Evolutionary conservation across 2,113 vertebrate genomes (phyloP).

Genomic region (Zeus faber): DNA sequence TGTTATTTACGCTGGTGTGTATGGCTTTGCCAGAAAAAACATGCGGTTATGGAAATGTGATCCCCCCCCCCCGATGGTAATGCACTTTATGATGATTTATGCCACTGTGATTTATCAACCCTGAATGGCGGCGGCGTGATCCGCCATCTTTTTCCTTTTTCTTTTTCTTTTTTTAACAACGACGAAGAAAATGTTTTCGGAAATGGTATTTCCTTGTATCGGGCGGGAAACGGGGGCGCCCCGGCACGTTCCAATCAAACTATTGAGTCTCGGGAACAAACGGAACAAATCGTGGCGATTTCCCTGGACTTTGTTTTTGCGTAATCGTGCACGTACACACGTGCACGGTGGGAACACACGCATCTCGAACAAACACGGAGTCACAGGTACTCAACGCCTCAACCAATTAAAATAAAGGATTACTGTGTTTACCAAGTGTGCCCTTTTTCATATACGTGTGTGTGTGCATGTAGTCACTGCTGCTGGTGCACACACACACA

Average conservation of each 20-base stretch:
- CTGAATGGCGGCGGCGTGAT: too few relatives aligned
- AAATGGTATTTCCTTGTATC: constrained; percentile 20
- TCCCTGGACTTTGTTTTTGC: constrained; percentile 27
- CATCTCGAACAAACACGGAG: constrained; percentile 44
- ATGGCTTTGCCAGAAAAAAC: constrained; percentile 69
- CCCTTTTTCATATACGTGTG: too few relatives aligned
- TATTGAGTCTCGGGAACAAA: constrained; percentile 63
- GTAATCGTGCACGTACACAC: background rate
- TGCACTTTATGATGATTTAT: constrained; percentile 72
- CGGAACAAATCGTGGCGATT: constrained; percentile 59
- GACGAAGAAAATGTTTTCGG: constrained; percentile 17
- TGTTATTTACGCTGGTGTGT: constrained; percentile 69
- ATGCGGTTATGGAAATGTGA: constrained; percentile 64
- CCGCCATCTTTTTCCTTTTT: background rate
- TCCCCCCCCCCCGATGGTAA: constrained; percentile 60
- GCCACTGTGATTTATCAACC: constrained; percentile 37
- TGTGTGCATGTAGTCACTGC: constrained; percentile 27
- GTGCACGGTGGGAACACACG: constrained; percentile 26
- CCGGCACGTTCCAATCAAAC: constrained; percentile 66
- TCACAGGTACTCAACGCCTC: constrained; percentile 66
- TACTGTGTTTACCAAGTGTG: constrained; percentile 54
- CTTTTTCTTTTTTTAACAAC: constrained; percentile 10
- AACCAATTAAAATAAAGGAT: constrained; percentile 67
- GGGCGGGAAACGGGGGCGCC: constrained; percentile 27
- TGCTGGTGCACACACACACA: constrained; percentile 52